Evolutionary conservation across 2,113 vertebrate species (phyloP), one percentile per base, ranked within the genome.

Genomic region (Myiozetetes cayanensis): DNA sequence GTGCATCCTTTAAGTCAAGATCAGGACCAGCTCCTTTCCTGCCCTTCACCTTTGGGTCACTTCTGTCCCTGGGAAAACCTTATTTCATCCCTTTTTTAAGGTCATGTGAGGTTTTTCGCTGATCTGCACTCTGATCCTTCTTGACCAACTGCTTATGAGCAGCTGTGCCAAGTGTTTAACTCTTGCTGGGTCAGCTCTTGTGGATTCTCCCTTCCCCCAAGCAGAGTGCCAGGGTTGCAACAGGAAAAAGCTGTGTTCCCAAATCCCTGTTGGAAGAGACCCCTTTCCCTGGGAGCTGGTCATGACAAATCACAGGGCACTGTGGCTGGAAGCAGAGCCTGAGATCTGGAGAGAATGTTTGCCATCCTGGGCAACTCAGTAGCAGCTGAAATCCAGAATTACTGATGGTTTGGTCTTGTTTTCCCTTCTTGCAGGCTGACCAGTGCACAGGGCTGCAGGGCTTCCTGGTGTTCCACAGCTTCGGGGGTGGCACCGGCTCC

Each of bases 391-490:
- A 5, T 3, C 5, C 6, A 75, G 78, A 95, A 31, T 52, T 24
- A 3, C 41, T 82, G 35, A 82, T 4, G 1, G 4, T 10, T 50
- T 0, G 10, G 17, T 35, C 20, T 47, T 8, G 9, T 86, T 76
- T 66, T 35, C 13, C 22, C 16, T 7, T 27, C 44, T 14, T 14
- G 27, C 24, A 49, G 66, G 46, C 66, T 70, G 46, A 70, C 46
- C 46, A 88, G 67, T 88, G 85, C 76, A 88, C 85, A 22, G 85
- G 85, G 58, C 66, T 87, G 58, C 85, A 87, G 75, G 85, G 85
- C 86, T 98, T 98, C 97, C 96, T 98, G 84, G 79, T 93, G 41
- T 98, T 98, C 97, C 98, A 98, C 97, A 98, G 98, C 96, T 98
- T 98, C 37, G 98, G 98, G 14, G 98, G 98, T 5, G 98, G 98